Base-by-base conservation (phyloP, 1,140 invertebrate genomes). In the Homalodisca vitripennis region DNA sequence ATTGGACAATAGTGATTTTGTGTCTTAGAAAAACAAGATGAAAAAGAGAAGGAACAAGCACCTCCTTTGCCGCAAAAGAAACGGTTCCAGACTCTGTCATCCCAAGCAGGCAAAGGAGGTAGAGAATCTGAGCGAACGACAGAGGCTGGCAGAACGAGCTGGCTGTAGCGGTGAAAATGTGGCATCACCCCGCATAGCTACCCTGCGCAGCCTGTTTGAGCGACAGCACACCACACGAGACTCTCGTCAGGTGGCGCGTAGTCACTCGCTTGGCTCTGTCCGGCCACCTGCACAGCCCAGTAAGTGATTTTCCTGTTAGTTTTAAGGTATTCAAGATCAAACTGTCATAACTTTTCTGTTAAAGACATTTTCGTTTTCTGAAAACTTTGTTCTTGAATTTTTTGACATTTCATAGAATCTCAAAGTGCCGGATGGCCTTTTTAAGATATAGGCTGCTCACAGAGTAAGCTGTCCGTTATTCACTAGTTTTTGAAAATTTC, bases 171-270 rank as follows among this genome's bases (percentile, higher is more conserved):
- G 79, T 27, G n/a, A n/a, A n/a, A n/a, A n/a, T n/a, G n/a, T n/a
- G n/a, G 71, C 80, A 1, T 77, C 79, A 67, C 80, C 82, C 13
- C 82, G 82, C 67, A 82, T 83, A 69, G 76, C 79, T 0, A 81
- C 80, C 69, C 73, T 83, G 20, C 81, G 79, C 72, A 79, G 82
- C 20, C 72, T 83, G n/a, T 84, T 83, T 78, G 82, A 84, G 73
- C 78, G 75, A 24, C 69, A 26, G 3, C 27, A 17, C 22, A 30
- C 51, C 20, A 73, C 74, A 67, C 68, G 69, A 31, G 69, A 75
- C 68, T 70, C 71, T 41, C 34, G 53, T 13, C 53, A 70, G 48
- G 71, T 74, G 0, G 48, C 73, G 31, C 68, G 72, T 48, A 73
- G 74, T 70, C 71, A 75, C 46, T 76, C 75, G 0, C 55, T 75